A percentile compares a stretch with the other conserved stretches of the same genome.
phyloP scores from a whole-genome alignment of 2,797 vertebrate genomes.

The Acanthiza pusilla region DNA sequence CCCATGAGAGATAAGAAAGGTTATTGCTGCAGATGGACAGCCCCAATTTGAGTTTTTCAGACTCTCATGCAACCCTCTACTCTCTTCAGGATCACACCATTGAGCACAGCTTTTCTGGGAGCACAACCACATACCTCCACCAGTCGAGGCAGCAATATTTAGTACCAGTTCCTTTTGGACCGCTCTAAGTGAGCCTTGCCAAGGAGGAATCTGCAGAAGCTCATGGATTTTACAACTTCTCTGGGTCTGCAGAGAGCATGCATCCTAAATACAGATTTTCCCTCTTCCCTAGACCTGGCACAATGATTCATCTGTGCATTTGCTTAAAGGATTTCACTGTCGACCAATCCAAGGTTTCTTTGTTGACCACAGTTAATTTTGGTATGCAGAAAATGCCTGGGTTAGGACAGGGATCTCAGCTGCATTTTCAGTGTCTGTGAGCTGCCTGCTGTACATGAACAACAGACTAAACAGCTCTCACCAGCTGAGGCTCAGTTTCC shows the following conservation, averaged over 20 bases:
- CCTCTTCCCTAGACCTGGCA: neutral
- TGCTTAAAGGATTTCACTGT: constrained; percentile 4
- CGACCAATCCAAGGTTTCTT: neutral
- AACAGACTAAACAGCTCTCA: neutral
- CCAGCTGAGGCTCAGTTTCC: neutral
- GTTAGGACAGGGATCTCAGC: neutral
- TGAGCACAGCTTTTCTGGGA: neutral
- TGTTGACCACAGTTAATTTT: constrained; percentile 21
- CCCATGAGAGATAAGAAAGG: neutral
- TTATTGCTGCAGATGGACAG: neutral
- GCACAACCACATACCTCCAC: neutral
- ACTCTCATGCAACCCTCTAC: neutral
- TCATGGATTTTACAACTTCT: neutral
- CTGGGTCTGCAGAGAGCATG: neutral
- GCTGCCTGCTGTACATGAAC: neutral
- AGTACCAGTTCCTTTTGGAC: neutral
- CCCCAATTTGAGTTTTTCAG: neutral
- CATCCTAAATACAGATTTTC: neutral
- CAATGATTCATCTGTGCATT: constrained; percentile 30
- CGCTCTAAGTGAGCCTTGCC: neutral
- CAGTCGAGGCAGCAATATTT: neutral
- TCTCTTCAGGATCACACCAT: neutral
- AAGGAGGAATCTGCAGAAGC: neutral
- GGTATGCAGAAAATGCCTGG: constrained; percentile 49
- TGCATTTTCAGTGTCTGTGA: neutral